These are phyloP conservation scores for Phocoena phocoena DNA, from an alignment of 2,113 vertebrate genomes.

Conservation along the genomic window DNA sequence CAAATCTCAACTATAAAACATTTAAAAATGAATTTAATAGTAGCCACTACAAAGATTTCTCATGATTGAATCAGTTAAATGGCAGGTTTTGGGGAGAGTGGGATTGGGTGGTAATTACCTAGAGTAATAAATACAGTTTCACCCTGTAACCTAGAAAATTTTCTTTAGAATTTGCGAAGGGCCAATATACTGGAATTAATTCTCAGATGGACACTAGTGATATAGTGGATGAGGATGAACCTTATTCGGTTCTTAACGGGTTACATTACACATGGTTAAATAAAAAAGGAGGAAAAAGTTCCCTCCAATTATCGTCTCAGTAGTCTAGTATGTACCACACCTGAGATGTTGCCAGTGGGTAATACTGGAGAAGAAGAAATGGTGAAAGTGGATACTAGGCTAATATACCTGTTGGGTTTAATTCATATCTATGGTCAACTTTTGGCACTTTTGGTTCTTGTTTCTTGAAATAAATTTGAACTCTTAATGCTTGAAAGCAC, in stretches of 20 bases:
- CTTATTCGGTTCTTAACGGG: neutral
- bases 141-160: neutral
- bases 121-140: neutral
- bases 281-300: neutral
- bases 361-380: neutral
- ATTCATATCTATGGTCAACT: neutral
- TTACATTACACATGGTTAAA: neutral
- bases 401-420: neutral
- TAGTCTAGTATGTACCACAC: neutral
- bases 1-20: neutral
- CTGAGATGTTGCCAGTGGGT: neutral
- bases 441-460: neutral
- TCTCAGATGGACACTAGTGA: neutral
- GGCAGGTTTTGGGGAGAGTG: neutral
- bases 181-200: neutral
- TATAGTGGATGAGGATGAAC: neutral
- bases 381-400: neutral
- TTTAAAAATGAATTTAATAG: neutral
- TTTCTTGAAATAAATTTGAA: slow-evolving; percentile 54
- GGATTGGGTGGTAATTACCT: neutral
- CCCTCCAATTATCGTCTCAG: neutral
- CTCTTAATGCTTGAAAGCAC: slow-evolving; percentile 52
- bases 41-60: neutral
- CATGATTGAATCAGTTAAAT: neutral
- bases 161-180: neutral